Percentiles rank a stretch among this genome's conserved stretches.
phyloP scores from a whole-genome alignment of 2,113 vertebrate genomes.

The Cyrtonyx montezumae region DNA sequence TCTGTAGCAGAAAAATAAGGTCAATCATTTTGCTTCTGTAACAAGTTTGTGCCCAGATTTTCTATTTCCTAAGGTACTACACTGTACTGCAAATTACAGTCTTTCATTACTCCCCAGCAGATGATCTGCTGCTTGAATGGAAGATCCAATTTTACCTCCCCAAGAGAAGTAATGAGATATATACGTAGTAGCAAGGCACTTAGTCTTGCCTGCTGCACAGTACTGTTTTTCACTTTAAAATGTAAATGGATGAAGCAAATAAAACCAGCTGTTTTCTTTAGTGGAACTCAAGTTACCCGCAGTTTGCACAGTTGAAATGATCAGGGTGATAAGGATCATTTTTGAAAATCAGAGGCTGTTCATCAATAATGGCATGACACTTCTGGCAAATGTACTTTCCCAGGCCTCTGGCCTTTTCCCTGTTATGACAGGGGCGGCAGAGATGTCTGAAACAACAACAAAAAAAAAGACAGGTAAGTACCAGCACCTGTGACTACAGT shows the following conservation, averaged over 20 bases:
- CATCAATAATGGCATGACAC: slow-evolving; percentile 96
- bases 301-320: slow-evolving; percentile 98
- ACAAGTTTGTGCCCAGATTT: not conserved
- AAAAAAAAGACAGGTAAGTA: not conserved
- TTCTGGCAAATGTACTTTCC: slow-evolving; percentile 99
- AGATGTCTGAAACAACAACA: slow-evolving; percentile 84
- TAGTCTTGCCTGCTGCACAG: not conserved
- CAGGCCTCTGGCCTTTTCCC: slow-evolving; percentile 93
- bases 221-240: not conserved
- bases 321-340: slow-evolving; percentile 98
- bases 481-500: not conserved
- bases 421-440: slow-evolving; percentile 95
- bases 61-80: not conserved
- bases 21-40: not conserved
- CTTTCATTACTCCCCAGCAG: not conserved
- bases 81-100: not conserved
- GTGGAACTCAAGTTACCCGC: slow-evolving; percentile 84
- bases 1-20: not conserved
- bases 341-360: slow-evolving; percentile 95
- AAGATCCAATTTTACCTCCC: not conserved
- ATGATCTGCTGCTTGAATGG: not conserved
- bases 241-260: not conserved
- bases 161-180: not conserved
- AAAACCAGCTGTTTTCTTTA: not conserved
- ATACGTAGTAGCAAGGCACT: not conserved